phyloP scores from a whole-genome alignment of 1,140 invertebrate species.

The Drosophila prosaltans region DNA sequence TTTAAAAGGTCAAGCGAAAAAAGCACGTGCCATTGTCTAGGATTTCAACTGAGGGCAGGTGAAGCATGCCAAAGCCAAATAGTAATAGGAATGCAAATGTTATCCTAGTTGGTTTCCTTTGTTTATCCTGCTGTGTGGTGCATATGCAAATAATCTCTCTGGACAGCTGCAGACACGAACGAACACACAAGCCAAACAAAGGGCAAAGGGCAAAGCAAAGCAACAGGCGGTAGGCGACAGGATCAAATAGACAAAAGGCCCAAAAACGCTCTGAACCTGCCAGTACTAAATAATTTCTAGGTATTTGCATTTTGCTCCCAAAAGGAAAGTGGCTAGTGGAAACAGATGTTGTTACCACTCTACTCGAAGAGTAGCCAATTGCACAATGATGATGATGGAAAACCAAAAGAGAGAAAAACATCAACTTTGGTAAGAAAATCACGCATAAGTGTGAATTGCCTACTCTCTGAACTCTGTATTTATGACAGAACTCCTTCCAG shows the following conservation, averaged over 20 bases:
- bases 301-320: slow-evolving; percentile 53
- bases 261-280: slow-evolving; percentile 64
- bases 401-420: slow-evolving; percentile 19
- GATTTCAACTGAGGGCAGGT: slow-evolving; percentile 47
- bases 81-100: slow-evolving; percentile 19
- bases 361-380: slow-evolving; percentile 35
- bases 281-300: slow-evolving; percentile 29
- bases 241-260: slow-evolving; percentile 51
- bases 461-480: slow-evolving; percentile 36
- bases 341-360: slow-evolving; percentile 56
- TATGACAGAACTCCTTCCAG: slow-evolving; percentile 34
- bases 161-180: slow-evolving; percentile 54
- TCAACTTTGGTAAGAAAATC: slow-evolving; percentile 37
- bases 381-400: slow-evolving; percentile 36
- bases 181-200: slow-evolving; percentile 39
- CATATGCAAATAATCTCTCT: slow-evolving; percentile 69
- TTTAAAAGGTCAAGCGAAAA: slow-evolving; percentile 55
- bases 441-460: slow-evolving; percentile 64
- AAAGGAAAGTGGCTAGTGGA: slow-evolving; percentile 29
- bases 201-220: slow-evolving; percentile 35
- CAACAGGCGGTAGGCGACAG: slow-evolving; percentile 56
- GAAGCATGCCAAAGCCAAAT: slow-evolving; percentile 32
- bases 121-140: slow-evolving; percentile 46
- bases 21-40: slow-evolving; percentile 62
- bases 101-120: neutral